These are phyloP conservation scores for Akabosia matsudoensis DNA, from an alignment of 1,140 invertebrate genomes.

Conservation along the genomic window DNA sequence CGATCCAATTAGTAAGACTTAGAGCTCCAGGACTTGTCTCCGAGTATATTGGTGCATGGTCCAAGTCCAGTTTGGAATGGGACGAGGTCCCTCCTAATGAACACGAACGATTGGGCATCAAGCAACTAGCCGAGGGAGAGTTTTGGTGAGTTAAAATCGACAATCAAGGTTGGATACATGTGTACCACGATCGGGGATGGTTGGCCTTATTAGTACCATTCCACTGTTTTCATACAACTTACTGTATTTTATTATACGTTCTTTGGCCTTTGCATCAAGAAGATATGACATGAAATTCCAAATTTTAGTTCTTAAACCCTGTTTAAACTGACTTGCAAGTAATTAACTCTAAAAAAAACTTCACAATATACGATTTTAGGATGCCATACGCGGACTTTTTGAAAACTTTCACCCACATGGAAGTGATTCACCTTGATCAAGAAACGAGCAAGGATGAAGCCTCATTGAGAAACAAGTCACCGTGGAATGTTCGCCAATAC, in stretches of 20 bases:
- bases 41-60: slow-evolving; percentile 71
- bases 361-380: too few species aligned
- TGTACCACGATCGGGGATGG: too few species aligned
- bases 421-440: slow-evolving; percentile 80
- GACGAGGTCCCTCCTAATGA: slow-evolving; percentile 69
- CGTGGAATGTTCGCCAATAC: slow-evolving; percentile 80
- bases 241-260: too few species aligned
- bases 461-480: slow-evolving; percentile 69
- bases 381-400: slow-evolving; percentile 81
- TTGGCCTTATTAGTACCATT: too few species aligned
- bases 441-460: slow-evolving; percentile 81
- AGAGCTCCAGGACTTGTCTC: slow-evolving; percentile 66
- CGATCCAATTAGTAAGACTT: slow-evolving; percentile 68
- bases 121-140: slow-evolving; percentile 69
- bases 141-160: slow-evolving; percentile 68
- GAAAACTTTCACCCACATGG: slow-evolving; percentile 75
- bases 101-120: slow-evolving; percentile 65
- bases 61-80: slow-evolving; percentile 67
- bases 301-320: too few species aligned
- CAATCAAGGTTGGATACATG: too few species aligned
- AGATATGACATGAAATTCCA: too few species aligned
- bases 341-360: too few species aligned
- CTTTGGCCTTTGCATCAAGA: too few species aligned
- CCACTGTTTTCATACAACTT: too few species aligned
- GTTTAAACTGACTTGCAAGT: too few species aligned